phyloP scores from a whole-genome alignment of 2,888 invertebrate species.

The Aleiodes leptofemur region DNA sequence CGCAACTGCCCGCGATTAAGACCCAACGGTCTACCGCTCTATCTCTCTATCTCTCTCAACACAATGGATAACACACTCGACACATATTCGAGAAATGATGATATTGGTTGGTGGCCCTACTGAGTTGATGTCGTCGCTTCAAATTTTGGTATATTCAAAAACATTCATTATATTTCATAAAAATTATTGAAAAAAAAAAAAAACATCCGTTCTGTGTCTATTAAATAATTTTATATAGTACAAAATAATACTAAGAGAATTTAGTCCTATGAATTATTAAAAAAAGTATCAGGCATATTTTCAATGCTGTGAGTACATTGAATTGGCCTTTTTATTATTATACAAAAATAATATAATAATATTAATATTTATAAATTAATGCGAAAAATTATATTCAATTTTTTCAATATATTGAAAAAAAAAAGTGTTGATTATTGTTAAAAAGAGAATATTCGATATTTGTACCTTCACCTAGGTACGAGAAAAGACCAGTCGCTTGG shows the following conservation, averaged over 20 bases:
- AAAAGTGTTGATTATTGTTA: conserved; percentile 51
- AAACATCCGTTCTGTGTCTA: conserved; percentile 27
- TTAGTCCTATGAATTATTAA: conserved; percentile 9
- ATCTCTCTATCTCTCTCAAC: conserved; percentile 48
- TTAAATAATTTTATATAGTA: conserved; percentile 22
- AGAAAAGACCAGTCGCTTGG: conserved; percentile 66
- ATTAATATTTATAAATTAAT: conserved; percentile 13
- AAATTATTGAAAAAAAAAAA: conserved; percentile 6
- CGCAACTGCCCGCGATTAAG: conserved; percentile 64
- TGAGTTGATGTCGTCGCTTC: conserved; percentile 68
- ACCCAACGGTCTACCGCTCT: conserved; percentile 22
- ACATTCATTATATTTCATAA: conserved; percentile 38
- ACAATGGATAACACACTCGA: conserved; percentile 67
- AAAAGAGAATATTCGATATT: conserved; percentile 60
- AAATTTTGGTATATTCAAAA: conserved; percentile 57
- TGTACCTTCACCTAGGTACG: conserved; percentile 71
- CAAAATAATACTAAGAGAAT: conserved; percentile 4
- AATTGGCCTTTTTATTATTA: conserved; percentile 60
- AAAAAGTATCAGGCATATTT: conserved; percentile 64
- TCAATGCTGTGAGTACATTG: conserved; percentile 74
- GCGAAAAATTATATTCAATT: conserved; percentile 37
- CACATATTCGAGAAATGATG: conserved; percentile 64
- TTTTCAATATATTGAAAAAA: conserved; percentile 41
- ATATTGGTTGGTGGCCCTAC: conserved; percentile 67
- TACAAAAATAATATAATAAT: too few species aligned